Percentiles rank a stretch among this genome's conserved stretches.
Evolutionary conservation across 2,888 invertebrate species (phyloP).

Genomic region (Coelogynopora nodosa): DNA sequence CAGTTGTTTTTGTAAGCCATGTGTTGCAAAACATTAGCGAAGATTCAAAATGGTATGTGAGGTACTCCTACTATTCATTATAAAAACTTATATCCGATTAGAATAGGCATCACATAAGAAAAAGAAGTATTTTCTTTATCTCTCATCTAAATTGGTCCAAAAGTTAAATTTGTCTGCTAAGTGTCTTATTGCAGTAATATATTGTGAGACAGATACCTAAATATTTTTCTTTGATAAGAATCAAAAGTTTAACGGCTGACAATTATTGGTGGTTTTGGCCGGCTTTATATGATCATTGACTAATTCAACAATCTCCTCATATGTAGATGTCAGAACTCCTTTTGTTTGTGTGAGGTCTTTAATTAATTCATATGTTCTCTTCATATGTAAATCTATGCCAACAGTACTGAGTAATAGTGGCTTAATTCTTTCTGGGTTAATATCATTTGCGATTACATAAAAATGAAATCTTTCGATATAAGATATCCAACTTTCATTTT

Average conservation of each 20-base stretch:
- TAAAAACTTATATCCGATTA: constrained; percentile 33
- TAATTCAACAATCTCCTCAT: background rate
- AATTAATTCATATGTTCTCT: background rate
- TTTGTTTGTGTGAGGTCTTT: background rate
- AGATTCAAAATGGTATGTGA: constrained; percentile 3
- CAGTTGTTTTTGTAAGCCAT: constrained; percentile 23
- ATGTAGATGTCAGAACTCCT: background rate
- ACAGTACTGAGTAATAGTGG: background rate
- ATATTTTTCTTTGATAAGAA: background rate
- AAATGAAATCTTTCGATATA: background rate
- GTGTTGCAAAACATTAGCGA: background rate
- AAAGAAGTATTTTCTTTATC: background rate
- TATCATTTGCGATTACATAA: background rate
- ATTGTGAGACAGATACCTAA: background rate
- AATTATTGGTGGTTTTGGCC: background rate
- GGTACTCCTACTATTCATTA: background rate
- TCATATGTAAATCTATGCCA: too few relatives aligned
- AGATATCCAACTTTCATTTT: background rate
- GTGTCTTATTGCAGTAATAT: background rate
- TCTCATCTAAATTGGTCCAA: background rate
- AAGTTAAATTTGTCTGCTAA: background rate
- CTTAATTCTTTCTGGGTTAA: background rate
- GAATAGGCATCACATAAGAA: constrained; percentile 34
- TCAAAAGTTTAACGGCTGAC: background rate
- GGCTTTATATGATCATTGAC: background rate